Percentiles rank a stretch among this genome's conserved stretches.
phyloP scores from a whole-genome alignment of 2,797 vertebrate genomes.

The Dicrostonyx torquatus region DNA sequence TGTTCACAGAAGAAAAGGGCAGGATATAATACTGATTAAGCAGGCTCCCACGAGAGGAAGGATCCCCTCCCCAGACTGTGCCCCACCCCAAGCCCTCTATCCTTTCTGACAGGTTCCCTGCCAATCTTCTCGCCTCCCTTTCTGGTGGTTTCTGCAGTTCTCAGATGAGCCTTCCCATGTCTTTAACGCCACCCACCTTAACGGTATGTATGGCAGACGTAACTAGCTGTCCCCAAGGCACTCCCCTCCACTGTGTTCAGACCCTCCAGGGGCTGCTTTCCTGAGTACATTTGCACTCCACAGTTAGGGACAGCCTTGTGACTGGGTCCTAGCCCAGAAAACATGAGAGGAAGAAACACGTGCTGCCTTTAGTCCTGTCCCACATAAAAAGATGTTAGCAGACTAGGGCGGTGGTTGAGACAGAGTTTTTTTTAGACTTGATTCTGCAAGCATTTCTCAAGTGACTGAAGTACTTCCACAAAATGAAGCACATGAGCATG shows the following conservation, averaged over 20 bases:
- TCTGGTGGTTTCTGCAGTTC: not conserved
- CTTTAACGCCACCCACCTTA: not conserved
- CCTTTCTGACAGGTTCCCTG: not conserved
- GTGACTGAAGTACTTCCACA: not conserved
- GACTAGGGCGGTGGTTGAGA: not conserved
- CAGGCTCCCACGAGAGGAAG: not conserved
- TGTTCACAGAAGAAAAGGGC: constrained; percentile 23
- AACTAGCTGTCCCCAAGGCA: not conserved
- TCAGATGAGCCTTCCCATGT: not conserved
- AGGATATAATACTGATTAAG: not conserved
- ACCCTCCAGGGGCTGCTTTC: not conserved
- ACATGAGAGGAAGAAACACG: not conserved
- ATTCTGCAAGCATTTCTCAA: not conserved
- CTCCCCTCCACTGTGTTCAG: not conserved
- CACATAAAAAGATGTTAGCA: not conserved
- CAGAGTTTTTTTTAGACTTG: not conserved
- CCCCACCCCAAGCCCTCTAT: too few species aligned
- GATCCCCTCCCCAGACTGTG: accelerated
- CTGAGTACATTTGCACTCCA: not conserved
- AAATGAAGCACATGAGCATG: not conserved
- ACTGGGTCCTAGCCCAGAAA: not conserved
- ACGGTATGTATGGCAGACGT: not conserved
- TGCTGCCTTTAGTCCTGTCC: not conserved
- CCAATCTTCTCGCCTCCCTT: not conserved
- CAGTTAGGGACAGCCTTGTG: not conserved